Evolutionary conservation across 1,140 invertebrate species (phyloP), one percentile per base, ranked within the genome.

Genomic region (Drusus annulatus): DNA sequence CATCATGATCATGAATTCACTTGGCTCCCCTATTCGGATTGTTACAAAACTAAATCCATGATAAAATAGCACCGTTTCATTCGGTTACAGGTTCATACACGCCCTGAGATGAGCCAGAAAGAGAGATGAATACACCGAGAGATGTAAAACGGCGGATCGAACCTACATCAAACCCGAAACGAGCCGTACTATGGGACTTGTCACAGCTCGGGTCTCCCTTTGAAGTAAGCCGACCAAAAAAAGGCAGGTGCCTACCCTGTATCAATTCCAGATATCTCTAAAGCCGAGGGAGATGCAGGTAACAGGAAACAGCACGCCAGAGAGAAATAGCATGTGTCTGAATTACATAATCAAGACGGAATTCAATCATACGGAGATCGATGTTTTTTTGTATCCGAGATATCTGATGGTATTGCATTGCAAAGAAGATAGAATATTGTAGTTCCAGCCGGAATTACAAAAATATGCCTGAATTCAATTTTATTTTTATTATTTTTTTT

Each of bases 181-280:
- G 23, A 63, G 60, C 60, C 23, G 23, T 56, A 56, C 10, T 16
- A 28, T 45, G 36, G 60, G 23, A 63, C 62, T 16, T 65, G 62
- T 65, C 62, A 65, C 62, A 65, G 31, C 15, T 65, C 25, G 62
- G 56, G 62, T 65, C 25, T 16, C 60, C 62, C 62, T 65, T 65
- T 65, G 62, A 65, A 10, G 62, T 65, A 25, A 13, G 21, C 62
- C 62, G 62, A 21, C 62, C 25, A 25, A 23, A 65, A 65, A 65
- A 65, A 23, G n/a, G 62, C 62, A 65, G 62, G 62, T 65, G 62
- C 62, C 23, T 25, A 28, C 15, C 7, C 25, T 4, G 23, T 65
- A 65, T 65, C 21, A n/a, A 65, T 65, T 65, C 28, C 62, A 31
- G 28, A 31, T 65, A 21, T 15, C 28, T 31, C 28, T 7, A 8